A percentile compares a stretch with the other conserved stretches of the same genome.
phyloP scores from a whole-genome alignment of 37 sponge, comb jelly and placozoan genomes.

The Aplysina aerophoba region DNA sequence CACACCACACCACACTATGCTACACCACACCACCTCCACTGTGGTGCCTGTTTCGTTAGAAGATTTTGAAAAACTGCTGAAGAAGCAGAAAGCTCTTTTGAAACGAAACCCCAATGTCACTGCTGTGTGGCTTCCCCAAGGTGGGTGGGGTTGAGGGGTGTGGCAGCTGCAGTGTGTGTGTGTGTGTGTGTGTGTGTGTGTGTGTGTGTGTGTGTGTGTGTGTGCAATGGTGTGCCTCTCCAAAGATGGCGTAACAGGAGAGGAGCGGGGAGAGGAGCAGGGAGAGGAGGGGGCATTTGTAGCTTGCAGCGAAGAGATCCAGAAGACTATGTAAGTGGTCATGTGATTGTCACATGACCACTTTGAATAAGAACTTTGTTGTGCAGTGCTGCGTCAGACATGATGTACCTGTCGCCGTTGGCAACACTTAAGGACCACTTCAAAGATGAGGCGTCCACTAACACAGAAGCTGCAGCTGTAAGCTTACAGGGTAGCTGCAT shows the following conservation, averaged over 20 bases:
- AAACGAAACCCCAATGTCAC: neutral
- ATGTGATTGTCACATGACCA: too few relatives aligned
- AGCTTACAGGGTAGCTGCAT: neutral
- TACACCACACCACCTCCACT: too few relatives aligned
- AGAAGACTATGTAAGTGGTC: too few relatives aligned
- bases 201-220: neutral
- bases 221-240: neutral
- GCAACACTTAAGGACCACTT: neutral
- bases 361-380: too few relatives aligned
- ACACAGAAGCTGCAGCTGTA: too few relatives aligned
- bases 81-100: constrained; percentile 4
- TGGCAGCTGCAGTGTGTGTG: too few relatives aligned
- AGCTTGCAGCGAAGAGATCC: too few relatives aligned
- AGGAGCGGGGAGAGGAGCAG: too few relatives aligned
- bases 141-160: neutral
- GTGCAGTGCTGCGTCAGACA: neutral
- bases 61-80: neutral
- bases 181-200: neutral
- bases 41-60: neutral
- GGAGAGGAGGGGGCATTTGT: too few relatives aligned
- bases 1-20: neutral
- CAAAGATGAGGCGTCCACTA: neutral
- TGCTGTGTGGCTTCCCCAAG: constrained; percentile 2
- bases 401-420: constrained; percentile 3
- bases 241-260: neutral